Percentiles rank a stretch among this genome's conserved stretches.
Evolutionary conservation across 92 coral and sea anemone genomes (phyloP).

Genomic region (Epizoanthus illoricatus): DNA sequence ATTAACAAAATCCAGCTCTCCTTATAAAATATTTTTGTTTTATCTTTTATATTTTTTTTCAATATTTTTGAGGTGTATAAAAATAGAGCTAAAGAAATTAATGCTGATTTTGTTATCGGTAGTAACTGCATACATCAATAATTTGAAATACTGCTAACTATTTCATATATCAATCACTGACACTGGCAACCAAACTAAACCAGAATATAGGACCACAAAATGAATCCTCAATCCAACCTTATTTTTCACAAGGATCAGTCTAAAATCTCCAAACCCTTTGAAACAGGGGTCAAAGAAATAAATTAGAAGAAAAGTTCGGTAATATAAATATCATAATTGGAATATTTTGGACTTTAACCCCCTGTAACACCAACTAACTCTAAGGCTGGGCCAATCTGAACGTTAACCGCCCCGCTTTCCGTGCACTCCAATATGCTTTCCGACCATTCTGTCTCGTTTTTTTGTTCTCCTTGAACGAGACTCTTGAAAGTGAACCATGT

Average conservation of each 20-base stretch:
- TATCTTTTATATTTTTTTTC: slow-evolving; percentile 31
- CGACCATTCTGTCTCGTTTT: slow-evolving; percentile 88
- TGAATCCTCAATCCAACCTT: slow-evolving; percentile 21
- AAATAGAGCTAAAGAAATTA: slow-evolving; percentile 35
- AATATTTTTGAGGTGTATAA: slow-evolving; percentile 32
- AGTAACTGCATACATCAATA: slow-evolving; percentile 5
- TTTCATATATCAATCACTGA: slow-evolving; percentile 13
- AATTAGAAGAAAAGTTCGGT: slow-evolving; percentile 32
- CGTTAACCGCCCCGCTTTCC: slow-evolving; percentile 88
- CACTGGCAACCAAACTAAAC: background rate
- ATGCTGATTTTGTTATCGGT: slow-evolving; percentile 16
- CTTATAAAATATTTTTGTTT: slow-evolving; percentile 24
- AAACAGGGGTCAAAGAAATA: slow-evolving; percentile 24
- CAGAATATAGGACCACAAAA: slow-evolving; percentile 21
- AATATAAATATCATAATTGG: slow-evolving; percentile 30
- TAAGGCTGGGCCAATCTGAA: background rate
- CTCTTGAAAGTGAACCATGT: slow-evolving; percentile 79
- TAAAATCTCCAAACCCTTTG: slow-evolving; percentile 18
- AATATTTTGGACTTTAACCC: slow-evolving; percentile 41
- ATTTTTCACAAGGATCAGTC: slow-evolving; percentile 38
- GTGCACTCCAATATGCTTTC: slow-evolving; percentile 89
- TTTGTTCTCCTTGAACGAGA: slow-evolving; percentile 84
- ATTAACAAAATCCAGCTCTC: slow-evolving; percentile 34
- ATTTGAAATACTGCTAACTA: slow-evolving; percentile 38
- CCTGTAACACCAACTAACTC: background rate